phyloP scores from a whole-genome alignment of 92 coral and sea anemone species.

The Pocillopora grandis region DNA sequence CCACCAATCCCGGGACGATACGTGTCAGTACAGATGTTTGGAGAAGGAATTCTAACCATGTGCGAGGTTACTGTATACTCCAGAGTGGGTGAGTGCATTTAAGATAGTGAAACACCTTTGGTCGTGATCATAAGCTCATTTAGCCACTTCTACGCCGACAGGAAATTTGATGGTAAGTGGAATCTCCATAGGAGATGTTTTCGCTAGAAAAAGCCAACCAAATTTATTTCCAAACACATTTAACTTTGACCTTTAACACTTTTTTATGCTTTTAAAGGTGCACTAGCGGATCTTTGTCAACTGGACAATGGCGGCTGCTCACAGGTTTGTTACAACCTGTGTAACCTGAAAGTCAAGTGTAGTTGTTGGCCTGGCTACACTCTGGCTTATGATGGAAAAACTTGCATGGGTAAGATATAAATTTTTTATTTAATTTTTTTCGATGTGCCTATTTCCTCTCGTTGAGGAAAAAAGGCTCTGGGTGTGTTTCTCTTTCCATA shows the following conservation, averaged over 20 bases:
- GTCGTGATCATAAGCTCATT: too few relatives aligned
- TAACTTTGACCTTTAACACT: too few relatives aligned
- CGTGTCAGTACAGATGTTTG: slow-evolving; percentile 97
- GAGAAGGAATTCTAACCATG: slow-evolving; percentile 82
- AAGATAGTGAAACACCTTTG: neutral
- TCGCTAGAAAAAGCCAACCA: too few relatives aligned
- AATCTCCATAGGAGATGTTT: too few relatives aligned
- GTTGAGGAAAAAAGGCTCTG: too few relatives aligned
- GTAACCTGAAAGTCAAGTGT: slow-evolving; percentile 93
- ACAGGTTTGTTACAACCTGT: slow-evolving; percentile 90
- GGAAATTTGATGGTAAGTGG: too few relatives aligned
- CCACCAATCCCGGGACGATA: slow-evolving; percentile 99
- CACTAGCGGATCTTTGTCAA: slow-evolving; percentile 89
- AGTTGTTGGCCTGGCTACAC: slow-evolving; percentile 93
- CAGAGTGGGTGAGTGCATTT: slow-evolving; percentile 69
- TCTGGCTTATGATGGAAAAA: slow-evolving; percentile 91
- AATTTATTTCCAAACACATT: too few relatives aligned
- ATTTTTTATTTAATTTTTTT: neutral
- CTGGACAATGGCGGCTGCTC: slow-evolving; percentile 96
- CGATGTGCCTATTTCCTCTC: too few relatives aligned
- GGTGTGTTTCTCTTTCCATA: too few relatives aligned
- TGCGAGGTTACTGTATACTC: slow-evolving; percentile 96
- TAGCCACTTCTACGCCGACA: too few relatives aligned
- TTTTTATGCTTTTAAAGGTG: slow-evolving; percentile 50
- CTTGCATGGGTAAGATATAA: slow-evolving; percentile 76